A percentile compares a stretch with the other conserved stretches of the same genome.
Conservation (phyloP, 2,797 vertebrate species). For the Hydrolagus colliei region DNA sequence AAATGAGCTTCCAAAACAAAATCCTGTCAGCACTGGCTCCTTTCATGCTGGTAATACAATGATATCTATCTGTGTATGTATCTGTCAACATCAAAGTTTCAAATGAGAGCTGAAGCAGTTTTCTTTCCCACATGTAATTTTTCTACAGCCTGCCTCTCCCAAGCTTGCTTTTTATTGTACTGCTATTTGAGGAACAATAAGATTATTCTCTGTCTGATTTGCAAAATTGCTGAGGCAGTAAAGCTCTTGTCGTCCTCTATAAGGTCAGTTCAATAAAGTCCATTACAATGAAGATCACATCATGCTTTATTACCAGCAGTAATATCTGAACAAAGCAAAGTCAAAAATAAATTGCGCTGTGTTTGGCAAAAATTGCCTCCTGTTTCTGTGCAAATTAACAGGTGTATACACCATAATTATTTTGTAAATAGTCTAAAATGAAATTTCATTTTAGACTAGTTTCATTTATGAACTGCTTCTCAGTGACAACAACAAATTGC, state of each 20-base stretch:
- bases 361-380: background rate
- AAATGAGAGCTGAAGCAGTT: background rate
- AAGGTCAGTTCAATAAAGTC: background rate
- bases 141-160: background rate
- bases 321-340: background rate
- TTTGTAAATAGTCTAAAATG: too few species aligned
- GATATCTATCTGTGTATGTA: background rate
- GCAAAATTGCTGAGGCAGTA: background rate
- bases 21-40: too few species aligned
- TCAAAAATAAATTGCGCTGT: background rate
- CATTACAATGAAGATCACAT: slow-evolving; percentile 1
- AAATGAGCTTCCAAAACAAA: too few species aligned
- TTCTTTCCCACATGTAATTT: background rate
- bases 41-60: too few species aligned
- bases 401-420: background rate
- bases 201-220: background rate
- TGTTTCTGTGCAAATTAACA: background rate
- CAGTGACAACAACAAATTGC: too few species aligned
- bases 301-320: background rate
- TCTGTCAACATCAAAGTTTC: background rate
- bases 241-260: background rate
- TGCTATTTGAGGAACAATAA: background rate
- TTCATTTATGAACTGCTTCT: too few species aligned
- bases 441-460: too few species aligned
- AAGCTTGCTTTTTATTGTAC: too few species aligned